phyloP scores from a whole-genome alignment of 2,888 invertebrate genomes.

The Sabatieria punctata region DNA sequence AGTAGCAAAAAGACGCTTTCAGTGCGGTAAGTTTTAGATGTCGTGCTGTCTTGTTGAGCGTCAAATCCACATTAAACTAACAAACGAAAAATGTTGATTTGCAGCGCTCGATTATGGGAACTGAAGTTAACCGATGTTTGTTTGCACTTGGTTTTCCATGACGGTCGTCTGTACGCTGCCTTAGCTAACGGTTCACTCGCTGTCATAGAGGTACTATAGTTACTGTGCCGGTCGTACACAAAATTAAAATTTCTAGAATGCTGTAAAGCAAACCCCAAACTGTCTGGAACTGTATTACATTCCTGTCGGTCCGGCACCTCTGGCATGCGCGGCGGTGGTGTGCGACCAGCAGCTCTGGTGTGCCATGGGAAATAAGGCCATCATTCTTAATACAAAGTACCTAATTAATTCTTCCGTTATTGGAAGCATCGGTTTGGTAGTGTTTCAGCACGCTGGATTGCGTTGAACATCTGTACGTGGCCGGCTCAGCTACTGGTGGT shows the following conservation, averaged over 20 bases:
- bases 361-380: constrained; percentile 38
- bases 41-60: background rate
- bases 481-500: constrained; percentile 32
- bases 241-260: no score
- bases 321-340: constrained; percentile 34
- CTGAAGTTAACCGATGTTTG: constrained; percentile 37
- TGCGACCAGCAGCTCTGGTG: constrained; percentile 36
- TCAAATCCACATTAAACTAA: background rate
- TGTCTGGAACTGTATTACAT: constrained; percentile 37
- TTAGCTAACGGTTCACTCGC: constrained; percentile 40
- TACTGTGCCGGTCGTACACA: background rate
- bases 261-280: constrained; percentile 21
- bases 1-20: constrained; percentile 10
- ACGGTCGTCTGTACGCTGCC: constrained; percentile 35
- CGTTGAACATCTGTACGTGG: constrained; percentile 36
- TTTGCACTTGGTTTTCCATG: constrained; percentile 32
- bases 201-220: constrained; percentile 35
- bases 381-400: constrained; percentile 37
- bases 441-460: constrained; percentile 33
- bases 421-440: no score
- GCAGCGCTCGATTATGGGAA: constrained; percentile 35
- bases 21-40: constrained; percentile 13
- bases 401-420: constrained; percentile 7
- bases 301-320: constrained; percentile 37
- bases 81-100: constrained; percentile 8